Evolutionary conservation across 1,140 invertebrate genomes (phyloP), one percentile per base, ranked within the genome.

Genomic region (Hylaeus volcanicus): DNA sequence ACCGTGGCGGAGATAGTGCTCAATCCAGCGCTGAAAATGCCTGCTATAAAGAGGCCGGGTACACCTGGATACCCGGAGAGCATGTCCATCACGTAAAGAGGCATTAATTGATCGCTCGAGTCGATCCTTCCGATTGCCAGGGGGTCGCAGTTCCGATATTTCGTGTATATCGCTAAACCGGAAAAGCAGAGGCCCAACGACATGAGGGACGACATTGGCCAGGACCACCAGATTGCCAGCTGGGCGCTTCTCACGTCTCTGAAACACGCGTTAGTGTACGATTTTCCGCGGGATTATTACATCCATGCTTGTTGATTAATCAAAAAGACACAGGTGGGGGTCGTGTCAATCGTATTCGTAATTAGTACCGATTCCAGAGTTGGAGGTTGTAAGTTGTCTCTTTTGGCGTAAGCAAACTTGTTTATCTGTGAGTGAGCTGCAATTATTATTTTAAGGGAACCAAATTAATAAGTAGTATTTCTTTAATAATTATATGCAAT

Each of bases 1-100:
- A 98, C 94, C 43, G 96, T 95, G 3, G 97, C 97, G 0, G 97
- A 98, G 69, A 98, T 95, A 0, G 97, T 98, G 70, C 97, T 98
- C 1, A 98, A 93, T 0, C 97, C 96, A 0, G 97, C 97, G 63
- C 94, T 95, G 86, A 95, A 95, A 71, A 95, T 94, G 0, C 94
- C 94, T 0, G 94, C 94, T 51, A 95, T 93, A 71, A 95, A 95
- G 26, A 95, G 90, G 0, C 94, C 94, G 0, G 93, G 94, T 8
- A 98, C 83, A 5, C 97, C 97, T 3, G 95, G 95, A 61, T 95
- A 93, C 60, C 94, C 79, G 1, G 94, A 93, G 89, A 98, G 93
- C 4, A 94, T 95, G 85, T 97, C 96, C 87, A 97, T 95, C 12
- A 98, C 96, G 93, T 96, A 98, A 51, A 96, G 93, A 6, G 96